Evolutionary conservation across 2,797 vertebrate genomes (phyloP), one percentile per base, ranked within the genome.

Genomic region (Enteromius fasciolatus): DNA sequence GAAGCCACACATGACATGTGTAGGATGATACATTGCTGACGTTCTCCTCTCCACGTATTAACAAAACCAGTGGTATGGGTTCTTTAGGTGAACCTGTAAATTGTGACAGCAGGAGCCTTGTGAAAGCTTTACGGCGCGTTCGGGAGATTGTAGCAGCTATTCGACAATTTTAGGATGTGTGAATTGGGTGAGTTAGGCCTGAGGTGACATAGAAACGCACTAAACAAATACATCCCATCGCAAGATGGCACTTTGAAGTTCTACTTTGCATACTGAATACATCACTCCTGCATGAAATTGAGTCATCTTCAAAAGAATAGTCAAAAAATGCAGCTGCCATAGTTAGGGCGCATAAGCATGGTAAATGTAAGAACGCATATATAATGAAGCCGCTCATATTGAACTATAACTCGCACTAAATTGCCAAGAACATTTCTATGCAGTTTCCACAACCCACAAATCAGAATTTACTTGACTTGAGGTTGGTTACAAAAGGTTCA

Each of bases 401-500:
- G 28, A 33, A 18, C 28, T 64, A 31, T 86, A 83, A 76, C 61
- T 52, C 61, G 23, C 85, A 82, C 84, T 83, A 90, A 90, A 83
- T 81, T 86, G 85, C 87, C 83, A 83, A 44, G 76, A 48, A 46
- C 39, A 84, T 87, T 76, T 86, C 85, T 88, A 88, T 85, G 84
- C 83, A 80, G 85, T 87, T 80, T 80, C 44, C 28, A 86, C 87
- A 87, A 84, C 81, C 78, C 12, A 39, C 12, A 78, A 85, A 82
- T 57, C 48, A 39, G 48, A 44, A 57, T 70, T 67, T 59, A 59
- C 50, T 68, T 25, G n/a, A 41, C 17, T 69, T 69, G 44, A 18
- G 17, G n/a, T 28, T 76, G 54, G 54, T 28, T 28, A 44, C 25
- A 15, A 28, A 79, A 59, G 39, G 11, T 20, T 7, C 1, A 59